phyloP scores from a whole-genome alignment of 2,797 vertebrate species.

The Tympanoctomys barrerae region DNA sequence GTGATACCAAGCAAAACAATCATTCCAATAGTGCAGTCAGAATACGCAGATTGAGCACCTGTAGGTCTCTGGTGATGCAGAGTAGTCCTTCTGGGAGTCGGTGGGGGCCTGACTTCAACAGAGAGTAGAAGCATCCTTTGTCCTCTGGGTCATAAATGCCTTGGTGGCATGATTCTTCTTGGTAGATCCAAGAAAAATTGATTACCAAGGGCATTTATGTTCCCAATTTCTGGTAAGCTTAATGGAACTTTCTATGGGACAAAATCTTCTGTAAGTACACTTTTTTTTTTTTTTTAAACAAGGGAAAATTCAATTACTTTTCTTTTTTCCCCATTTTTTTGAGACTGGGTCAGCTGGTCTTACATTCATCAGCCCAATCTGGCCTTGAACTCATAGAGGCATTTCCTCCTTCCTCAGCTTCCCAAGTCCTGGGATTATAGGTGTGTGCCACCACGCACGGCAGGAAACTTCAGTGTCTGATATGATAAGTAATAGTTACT shows the following conservation, averaged over 20 bases:
- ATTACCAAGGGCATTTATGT: background rate
- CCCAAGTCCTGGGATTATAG: background rate
- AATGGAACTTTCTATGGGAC: background rate
- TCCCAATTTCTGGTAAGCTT: background rate
- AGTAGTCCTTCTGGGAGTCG: background rate
- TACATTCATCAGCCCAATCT: background rate
- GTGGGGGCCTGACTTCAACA: background rate
- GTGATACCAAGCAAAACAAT: background rate
- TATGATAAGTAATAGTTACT: conserved; percentile 15
- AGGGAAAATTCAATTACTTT: background rate
- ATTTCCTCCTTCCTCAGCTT: background rate
- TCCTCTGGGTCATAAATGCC: background rate
- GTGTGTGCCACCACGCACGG: background rate
- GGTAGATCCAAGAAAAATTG: background rate
- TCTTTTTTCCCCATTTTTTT: background rate
- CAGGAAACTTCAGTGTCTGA: background rate
- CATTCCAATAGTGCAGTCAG: background rate
- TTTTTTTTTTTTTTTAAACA: background rate
- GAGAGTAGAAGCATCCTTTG: background rate
- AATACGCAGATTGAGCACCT: too few species aligned
- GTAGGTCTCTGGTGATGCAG: background rate
- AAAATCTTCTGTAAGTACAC: background rate
- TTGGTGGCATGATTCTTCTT: background rate
- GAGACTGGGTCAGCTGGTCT: background rate
- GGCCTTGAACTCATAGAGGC: background rate